Conservation (phyloP, 2,797 vertebrate species). For the Antennarius maculatus region DNA sequence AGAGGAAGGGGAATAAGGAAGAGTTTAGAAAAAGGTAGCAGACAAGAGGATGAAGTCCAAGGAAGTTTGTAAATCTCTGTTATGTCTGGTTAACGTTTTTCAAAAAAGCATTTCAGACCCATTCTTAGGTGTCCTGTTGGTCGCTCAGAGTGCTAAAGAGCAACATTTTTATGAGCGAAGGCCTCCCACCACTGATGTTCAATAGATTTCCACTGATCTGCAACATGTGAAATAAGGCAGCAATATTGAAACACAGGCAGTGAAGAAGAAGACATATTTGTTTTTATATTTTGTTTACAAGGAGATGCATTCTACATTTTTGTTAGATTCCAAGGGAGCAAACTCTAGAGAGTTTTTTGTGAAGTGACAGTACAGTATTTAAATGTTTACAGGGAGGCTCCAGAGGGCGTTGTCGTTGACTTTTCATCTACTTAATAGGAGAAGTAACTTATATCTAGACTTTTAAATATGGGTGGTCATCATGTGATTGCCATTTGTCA, state of each 20-base stretch:
- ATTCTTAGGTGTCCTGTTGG: no score
- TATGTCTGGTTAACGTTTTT: not conserved
- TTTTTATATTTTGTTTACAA: not conserved
- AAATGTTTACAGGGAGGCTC: conserved; percentile 9
- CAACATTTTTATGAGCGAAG: no score
- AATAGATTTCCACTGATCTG: conserved; percentile 1
- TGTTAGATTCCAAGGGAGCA: not conserved
- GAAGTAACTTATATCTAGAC: no score
- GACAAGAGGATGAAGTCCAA: conserved; percentile 28
- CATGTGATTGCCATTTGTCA: no score
- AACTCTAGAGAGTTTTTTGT: not conserved
- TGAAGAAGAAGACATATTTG: no score
- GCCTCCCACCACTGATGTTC: no score
- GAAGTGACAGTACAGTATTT: not conserved
- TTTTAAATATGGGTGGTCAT: no score
- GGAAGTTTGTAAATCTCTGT: conserved; percentile 24
- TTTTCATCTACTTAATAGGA: conserved; percentile 7
- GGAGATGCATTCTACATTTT: not conserved
- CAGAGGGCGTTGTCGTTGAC: not conserved
- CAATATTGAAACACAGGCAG: no score
- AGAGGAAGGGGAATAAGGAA: conserved; percentile 2
- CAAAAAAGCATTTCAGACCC: no score
- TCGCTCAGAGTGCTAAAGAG: no score
- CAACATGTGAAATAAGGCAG: no score
- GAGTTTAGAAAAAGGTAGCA: conserved; percentile 57